These are phyloP conservation scores for Leistus spinibarbis DNA, from an alignment of 2,888 invertebrate species.

Conservation along the genomic window DNA sequence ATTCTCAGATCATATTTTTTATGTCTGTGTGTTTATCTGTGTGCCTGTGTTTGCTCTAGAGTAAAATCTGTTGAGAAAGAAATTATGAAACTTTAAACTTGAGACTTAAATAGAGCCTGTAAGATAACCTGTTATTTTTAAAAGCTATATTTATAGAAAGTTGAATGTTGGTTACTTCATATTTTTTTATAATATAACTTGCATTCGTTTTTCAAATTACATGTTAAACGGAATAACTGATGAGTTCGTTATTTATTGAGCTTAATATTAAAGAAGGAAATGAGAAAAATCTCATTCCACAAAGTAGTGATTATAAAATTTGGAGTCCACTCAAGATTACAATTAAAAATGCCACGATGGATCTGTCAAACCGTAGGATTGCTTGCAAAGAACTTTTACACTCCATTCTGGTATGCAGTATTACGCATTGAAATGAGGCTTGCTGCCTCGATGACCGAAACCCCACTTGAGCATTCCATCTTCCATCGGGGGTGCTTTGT, in stretches of 20 bases:
- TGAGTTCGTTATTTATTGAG: background rate
- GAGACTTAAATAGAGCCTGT: too few species aligned
- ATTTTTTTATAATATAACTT: too few species aligned
- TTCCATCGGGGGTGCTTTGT: background rate
- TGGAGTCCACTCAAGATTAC: constrained; percentile 26
- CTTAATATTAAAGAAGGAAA: constrained; percentile 7
- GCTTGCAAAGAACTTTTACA: constrained; percentile 18
- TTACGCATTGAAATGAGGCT: constrained; percentile 28
- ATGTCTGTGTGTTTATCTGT: too few species aligned
- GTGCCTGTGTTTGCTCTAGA: too few species aligned
- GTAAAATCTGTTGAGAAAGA: too few species aligned
- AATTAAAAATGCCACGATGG: constrained; percentile 33
- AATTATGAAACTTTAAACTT: too few species aligned
- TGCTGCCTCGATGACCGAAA: constrained; percentile 10
- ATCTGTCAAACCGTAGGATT: constrained; percentile 32
- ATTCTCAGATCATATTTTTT: too few species aligned
- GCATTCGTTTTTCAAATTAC: background rate
- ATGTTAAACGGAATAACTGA: background rate
- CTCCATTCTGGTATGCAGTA: constrained; percentile 18
- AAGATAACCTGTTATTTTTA: too few species aligned
- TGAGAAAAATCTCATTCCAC: constrained; percentile 31
- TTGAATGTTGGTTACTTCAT: too few species aligned
- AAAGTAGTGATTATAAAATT: constrained; percentile 27
- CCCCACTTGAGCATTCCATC: background rate
- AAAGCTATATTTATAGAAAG: too few species aligned